Evolutionary conservation across 1,140 invertebrate genomes (phyloP).

Genomic region (Temnothorax nylanderi): DNA sequence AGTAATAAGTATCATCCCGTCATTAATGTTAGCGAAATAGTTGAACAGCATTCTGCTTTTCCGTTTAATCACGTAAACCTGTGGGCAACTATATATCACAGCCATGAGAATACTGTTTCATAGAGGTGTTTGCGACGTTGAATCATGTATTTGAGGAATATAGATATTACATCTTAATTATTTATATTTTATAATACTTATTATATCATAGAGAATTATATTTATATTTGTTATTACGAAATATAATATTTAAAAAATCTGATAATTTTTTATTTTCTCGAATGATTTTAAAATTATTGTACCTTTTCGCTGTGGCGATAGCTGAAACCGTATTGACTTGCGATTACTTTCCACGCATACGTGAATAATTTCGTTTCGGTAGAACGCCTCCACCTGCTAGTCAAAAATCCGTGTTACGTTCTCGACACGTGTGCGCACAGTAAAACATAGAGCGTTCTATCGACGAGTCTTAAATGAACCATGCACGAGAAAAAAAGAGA

Average conservation of each 20-base stretch:
- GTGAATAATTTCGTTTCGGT: slow-evolving; percentile 26
- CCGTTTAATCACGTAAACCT: slow-evolving; percentile 22
- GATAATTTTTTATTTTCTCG: not conserved
- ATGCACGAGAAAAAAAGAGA: not conserved
- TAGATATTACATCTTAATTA: not conserved
- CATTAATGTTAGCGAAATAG: slow-evolving; percentile 23
- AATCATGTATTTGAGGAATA: not conserved
- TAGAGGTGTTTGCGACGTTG: not conserved
- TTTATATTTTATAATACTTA: not conserved
- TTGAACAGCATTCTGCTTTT: not conserved
- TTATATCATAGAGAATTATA: too few relatives aligned
- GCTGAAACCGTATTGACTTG: not conserved
- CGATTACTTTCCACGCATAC: not conserved
- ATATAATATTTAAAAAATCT: not conserved
- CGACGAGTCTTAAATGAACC: not conserved
- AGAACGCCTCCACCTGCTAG: slow-evolving; percentile 12
- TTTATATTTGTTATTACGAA: not conserved
- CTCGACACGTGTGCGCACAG: not conserved
- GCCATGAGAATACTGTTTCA: not conserved
- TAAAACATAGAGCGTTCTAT: not conserved
- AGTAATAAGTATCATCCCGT: slow-evolving; percentile 29
- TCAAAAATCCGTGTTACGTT: slow-evolving; percentile 19
- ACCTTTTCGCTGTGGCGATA: not conserved
- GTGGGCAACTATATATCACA: not conserved
- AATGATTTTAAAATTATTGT: not conserved